Evolutionary conservation across 2,113 vertebrate species (phyloP).

Genomic region (western clawed frog (Xenopus tropicalis)): UCB_Xtro_10.0 CM004448.2:63368501-63369000

Average conservation of each 20-base stretch:
- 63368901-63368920: neutral
- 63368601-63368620: constrained; percentile 7
- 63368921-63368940: too few species aligned
- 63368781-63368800: constrained; percentile 47
- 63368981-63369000: constrained; percentile 20
- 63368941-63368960: too few species aligned
- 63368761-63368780: neutral
- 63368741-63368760: neutral
- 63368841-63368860: constrained; percentile 41
- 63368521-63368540: constrained; percentile 29
- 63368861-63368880: constrained; percentile 40
- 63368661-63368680: neutral
- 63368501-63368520: neutral
- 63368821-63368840: constrained; percentile 33
- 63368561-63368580: constrained; percentile 39
- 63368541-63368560: neutral
- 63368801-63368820: constrained; percentile 29
- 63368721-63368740: neutral
- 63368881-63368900: constrained; percentile 15
- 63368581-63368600: constrained; percentile 24
- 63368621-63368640: neutral
- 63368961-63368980: constrained; percentile 35
- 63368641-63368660: neutral
- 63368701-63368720: neutral
- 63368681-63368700: neutral